These are phyloP conservation scores for Leptopilina clavipes DNA, from an alignment of 1,140 invertebrate species.

Conservation along the genomic window DNA sequence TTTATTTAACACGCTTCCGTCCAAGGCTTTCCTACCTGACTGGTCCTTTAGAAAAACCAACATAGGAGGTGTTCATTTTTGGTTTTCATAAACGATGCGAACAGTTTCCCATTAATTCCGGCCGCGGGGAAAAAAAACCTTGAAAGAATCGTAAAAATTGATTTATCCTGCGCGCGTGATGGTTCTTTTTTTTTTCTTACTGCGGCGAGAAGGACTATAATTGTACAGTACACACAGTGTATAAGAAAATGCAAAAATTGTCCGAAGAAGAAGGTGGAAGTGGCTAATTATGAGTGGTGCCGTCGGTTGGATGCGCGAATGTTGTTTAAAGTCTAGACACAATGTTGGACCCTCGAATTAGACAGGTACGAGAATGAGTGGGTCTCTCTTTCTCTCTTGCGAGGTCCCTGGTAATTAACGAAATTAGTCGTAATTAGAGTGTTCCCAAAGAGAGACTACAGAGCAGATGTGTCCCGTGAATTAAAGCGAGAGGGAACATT, in stretches of 20 bases:
- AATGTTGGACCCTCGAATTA: slow-evolving; percentile 72
- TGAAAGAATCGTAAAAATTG: slow-evolving; percentile 14
- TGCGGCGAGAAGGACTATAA: background rate
- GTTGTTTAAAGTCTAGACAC: slow-evolving; percentile 74
- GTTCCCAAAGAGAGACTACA: slow-evolving; percentile 48
- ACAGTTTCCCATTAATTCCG: background rate
- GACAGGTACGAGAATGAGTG: slow-evolving; percentile 59
- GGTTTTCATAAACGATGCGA: background rate
- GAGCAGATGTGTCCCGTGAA: slow-evolving; percentile 47
- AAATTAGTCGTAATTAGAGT: slow-evolving; percentile 73
- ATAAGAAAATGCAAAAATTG: slow-evolving; percentile 43
- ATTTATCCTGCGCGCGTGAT: background rate
- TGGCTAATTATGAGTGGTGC: slow-evolving; percentile 53
- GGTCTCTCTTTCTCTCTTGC: slow-evolving; percentile 41
- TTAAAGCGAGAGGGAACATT: slow-evolving; percentile 38
- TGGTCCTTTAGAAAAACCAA: slow-evolving; percentile 19
- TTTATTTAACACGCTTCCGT: slow-evolving; percentile 57
- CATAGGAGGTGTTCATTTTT: slow-evolving; percentile 36
- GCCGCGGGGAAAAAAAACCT: background rate
- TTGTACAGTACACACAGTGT: background rate
- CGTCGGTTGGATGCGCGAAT: slow-evolving; percentile 62
- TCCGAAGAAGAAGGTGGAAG: slow-evolving; percentile 46
- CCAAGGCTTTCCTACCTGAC: slow-evolving; percentile 54
- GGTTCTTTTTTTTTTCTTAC: background rate
- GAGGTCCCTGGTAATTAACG: slow-evolving; percentile 68